A percentile compares a stretch with the other conserved stretches of the same genome.
Evolutionary conservation across 2,797 vertebrate species (phyloP).

Genomic region (Lagocephalus sceleratus): DNA sequence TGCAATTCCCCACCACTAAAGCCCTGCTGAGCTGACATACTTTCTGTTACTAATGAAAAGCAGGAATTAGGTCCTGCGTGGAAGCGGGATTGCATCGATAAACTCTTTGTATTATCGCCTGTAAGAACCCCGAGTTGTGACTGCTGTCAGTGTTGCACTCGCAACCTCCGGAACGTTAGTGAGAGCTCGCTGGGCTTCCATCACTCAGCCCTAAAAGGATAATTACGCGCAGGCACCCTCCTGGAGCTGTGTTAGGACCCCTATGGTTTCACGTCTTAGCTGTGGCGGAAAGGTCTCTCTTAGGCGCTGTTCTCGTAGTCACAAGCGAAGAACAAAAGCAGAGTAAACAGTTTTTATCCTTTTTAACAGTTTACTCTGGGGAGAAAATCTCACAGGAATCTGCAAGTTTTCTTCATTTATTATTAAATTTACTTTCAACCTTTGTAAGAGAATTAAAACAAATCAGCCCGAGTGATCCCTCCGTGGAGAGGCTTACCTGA

Average conservation of each 20-base stretch:
- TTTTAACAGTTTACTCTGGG: conserved; percentile 15
- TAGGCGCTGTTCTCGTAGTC: conserved; percentile 19
- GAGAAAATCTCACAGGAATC: conserved; percentile 49
- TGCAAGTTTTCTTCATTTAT: conserved; percentile 39
- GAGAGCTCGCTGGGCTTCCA: neutral
- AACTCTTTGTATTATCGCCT: neutral
- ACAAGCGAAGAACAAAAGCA: conserved; percentile 38
- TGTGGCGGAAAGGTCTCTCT: neutral
- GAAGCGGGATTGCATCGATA: conserved; percentile 4
- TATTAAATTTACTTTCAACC: conserved; percentile 46
- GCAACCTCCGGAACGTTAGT: neutral
- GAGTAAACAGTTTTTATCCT: conserved; percentile 16
- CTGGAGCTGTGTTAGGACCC: no score
- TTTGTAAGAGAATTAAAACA: conserved; percentile 56
- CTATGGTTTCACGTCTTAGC: no score
- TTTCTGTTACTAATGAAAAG: conserved; percentile 37
- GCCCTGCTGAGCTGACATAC: conserved; percentile 44
- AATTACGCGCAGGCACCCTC: no score
- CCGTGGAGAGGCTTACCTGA: conserved; percentile 33
- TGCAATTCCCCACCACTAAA: conserved; percentile 19
- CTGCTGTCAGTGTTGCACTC: no score
- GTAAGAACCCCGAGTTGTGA: neutral
- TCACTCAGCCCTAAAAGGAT: no score
- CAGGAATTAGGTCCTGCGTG: conserved; percentile 9
- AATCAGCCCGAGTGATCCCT: conserved; percentile 37